phyloP scores from a whole-genome alignment of 2,113 vertebrate genomes.

The Sorex fumeus region DNA sequence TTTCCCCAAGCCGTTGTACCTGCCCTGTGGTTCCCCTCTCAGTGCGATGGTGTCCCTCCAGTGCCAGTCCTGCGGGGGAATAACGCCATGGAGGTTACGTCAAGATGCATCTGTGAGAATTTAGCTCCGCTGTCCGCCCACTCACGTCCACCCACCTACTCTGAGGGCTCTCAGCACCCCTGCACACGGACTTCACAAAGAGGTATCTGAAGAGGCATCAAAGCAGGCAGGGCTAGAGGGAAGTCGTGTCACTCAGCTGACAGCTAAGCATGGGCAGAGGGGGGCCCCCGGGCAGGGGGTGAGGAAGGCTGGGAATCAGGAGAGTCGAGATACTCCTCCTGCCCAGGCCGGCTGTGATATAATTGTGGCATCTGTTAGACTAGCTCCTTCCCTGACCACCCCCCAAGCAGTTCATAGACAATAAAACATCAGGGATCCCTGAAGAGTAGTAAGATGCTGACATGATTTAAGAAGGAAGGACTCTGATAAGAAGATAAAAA shows the following conservation, averaged over 20 bases:
- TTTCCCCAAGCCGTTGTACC: neutral
- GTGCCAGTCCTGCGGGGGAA: too few relatives aligned
- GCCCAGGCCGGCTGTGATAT: slow-evolving; percentile 83
- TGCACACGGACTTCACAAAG: slow-evolving; percentile 51
- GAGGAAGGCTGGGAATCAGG: neutral
- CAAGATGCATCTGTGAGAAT: neutral
- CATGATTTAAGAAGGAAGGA: slow-evolving; percentile 92
- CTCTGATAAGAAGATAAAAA: slow-evolving; percentile 94
- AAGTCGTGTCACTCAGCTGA: slow-evolving; percentile 65
- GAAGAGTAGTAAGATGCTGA: slow-evolving; percentile 92
- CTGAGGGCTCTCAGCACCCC: neutral
- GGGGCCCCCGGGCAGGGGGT: neutral
- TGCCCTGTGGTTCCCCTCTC: neutral
- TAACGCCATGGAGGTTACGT: neutral
- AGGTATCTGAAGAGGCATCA: slow-evolving; percentile 62
- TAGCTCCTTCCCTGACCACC: slow-evolving; percentile 82
- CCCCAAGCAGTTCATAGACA: slow-evolving; percentile 90
- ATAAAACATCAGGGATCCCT: slow-evolving; percentile 92
- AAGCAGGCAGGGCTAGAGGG: slow-evolving; percentile 65
- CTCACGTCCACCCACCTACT: neutral
- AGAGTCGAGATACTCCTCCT: neutral
- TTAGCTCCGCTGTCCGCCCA: neutral
- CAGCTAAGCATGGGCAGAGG: slow-evolving; percentile 45
- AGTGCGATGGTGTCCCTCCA: neutral
- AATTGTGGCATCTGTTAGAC: slow-evolving; percentile 88